phyloP scores from a whole-genome alignment of 2,113 vertebrate species.

The Tragelaphus buxtoni region DNA sequence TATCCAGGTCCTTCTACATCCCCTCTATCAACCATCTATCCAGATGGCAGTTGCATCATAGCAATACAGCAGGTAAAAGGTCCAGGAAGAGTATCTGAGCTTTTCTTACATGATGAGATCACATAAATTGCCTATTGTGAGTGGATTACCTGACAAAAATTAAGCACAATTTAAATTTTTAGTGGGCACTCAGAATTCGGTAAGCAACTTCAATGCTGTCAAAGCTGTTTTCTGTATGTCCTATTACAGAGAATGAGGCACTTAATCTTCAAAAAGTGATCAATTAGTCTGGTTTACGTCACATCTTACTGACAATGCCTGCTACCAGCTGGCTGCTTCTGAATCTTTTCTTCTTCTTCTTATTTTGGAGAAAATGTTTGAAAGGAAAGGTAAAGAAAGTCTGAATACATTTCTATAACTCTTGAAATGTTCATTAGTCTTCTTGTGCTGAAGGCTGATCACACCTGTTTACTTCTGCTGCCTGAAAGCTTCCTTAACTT shows the following conservation, averaged over 20 bases:
- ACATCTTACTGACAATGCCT: conserved; percentile 9
- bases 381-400: conserved; percentile 60
- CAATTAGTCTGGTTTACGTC: conserved; percentile 50
- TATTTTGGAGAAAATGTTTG: conserved; percentile 9
- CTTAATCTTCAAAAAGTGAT: conserved; percentile 64
- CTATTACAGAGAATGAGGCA: conserved; percentile 46
- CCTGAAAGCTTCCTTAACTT: not conserved
- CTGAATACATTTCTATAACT: conserved; percentile 45
- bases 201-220: conserved; percentile 31
- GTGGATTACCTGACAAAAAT: conserved; percentile 53
- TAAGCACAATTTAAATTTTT: conserved; percentile 64
- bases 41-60: conserved; percentile 52
- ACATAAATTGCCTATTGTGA: conserved; percentile 60
- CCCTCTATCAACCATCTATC: not conserved
- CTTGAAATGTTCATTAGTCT: conserved; percentile 55
- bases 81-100: conserved; percentile 27
- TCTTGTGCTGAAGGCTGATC: conserved; percentile 23
- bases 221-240: conserved; percentile 46
- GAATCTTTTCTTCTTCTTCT: not conserved
- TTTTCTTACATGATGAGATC: conserved; percentile 48
- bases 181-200: conserved; percentile 46
- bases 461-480: conserved; percentile 45
- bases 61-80: not conserved
- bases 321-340: conserved; percentile 45
- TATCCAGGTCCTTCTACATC: conserved; percentile 16